Base-by-base conservation (phyloP, 2,888 invertebrate genomes). In the Sinelater perroti region DNA sequence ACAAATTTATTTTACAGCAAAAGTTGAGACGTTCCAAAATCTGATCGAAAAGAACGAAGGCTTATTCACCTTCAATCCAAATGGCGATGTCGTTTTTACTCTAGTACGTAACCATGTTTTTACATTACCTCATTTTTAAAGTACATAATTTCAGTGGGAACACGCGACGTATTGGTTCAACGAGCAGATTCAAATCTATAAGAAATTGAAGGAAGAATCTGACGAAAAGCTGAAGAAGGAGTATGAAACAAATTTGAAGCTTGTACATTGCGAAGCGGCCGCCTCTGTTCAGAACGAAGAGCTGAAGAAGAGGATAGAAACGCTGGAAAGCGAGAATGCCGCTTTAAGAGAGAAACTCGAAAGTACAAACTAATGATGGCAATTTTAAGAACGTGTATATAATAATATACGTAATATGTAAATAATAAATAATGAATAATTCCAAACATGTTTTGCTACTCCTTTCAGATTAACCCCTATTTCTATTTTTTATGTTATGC, bases 161-260 rank as follows among this genome's bases (percentile, higher is more conserved):
- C 40, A 30, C 10, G 26, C 40, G 10, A 47, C 30, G 4, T n/a
- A 50, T 14, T 63, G 56, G 47, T 65, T 67, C 45, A 64, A 42
- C 30, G 26, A 36, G 8, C 35, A 47, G 31, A 33, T 28, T 6
- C 18, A 26, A 20, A 13, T 26, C 5, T 51, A 56, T 31, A 51
- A 5, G 46, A 50, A 13, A 42, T 50, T 14, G 52, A 36, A 46
- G 38, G 60, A 44, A n/a, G n/a, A 33, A 63, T 54, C 33, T 65
- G 53, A 56, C 60, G 24, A n/a, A 21, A 55, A 14, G 28, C 49
- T 8, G 38, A 63, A 40, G 50, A 46, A 28, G 8, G n/a, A n/a
- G n/a, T n/a, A 16, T 1, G 59, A 61, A 11, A 58, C 60, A 45
- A 53, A 56, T 5, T 36, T 16, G 16, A 56, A 61, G 42, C 17